A percentile compares a stretch with the other conserved stretches of the same genome.
These are phyloP conservation scores for Matsumurasca onukii DNA, from an alignment of 1,140 invertebrate genomes.

Conservation along the genomic window DNA sequence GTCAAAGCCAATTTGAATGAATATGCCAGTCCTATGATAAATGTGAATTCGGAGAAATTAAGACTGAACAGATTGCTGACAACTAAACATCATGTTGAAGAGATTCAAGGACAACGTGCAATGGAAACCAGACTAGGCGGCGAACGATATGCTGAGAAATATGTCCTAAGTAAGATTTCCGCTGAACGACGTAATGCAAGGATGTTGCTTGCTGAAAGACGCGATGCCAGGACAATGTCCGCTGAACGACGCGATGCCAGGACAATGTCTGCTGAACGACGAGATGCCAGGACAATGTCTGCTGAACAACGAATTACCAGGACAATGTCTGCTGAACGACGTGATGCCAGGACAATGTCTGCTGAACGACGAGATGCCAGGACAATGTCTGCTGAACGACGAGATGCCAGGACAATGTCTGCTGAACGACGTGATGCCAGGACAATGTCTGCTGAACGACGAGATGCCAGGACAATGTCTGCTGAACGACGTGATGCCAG, in stretches of 20 bases:
- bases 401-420: neutral
- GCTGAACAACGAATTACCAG: constrained; percentile 3
- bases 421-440: neutral
- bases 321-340: neutral
- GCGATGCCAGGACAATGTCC: neutral
- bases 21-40: neutral
- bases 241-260: constrained; percentile 8
- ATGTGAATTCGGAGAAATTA: constrained; percentile 10
- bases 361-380: constrained; percentile 19
- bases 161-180: too few species aligned
- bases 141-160: too few species aligned
- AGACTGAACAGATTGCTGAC: constrained; percentile 9
- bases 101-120: too few species aligned
- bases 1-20: neutral
- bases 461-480: neutral
- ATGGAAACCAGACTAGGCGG: too few species aligned
- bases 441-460: neutral
- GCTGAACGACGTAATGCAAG: neutral
- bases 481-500: constrained; percentile 9
- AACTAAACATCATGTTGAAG: neutral
- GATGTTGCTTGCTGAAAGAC: neutral
- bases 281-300: neutral
- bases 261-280: constrained; percentile 7
- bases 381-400: neutral
- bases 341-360: neutral